Evolutionary conservation across 2,113 vertebrate species (phyloP), one percentile per base, ranked within the genome.

Genomic region (Oncorhynchus keta): DNA sequence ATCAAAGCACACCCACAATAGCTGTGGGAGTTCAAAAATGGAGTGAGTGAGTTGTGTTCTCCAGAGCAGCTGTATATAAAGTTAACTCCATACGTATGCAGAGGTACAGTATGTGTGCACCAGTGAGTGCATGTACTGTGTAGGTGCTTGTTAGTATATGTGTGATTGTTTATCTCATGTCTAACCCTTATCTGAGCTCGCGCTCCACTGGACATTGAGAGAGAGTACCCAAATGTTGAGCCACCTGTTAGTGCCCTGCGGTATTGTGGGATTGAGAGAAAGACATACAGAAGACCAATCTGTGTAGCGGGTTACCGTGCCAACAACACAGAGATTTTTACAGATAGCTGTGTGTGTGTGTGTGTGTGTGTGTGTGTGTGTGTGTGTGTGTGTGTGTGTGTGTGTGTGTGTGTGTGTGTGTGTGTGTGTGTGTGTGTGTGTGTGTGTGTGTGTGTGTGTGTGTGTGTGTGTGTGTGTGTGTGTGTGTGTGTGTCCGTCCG

Each of bases 161-260:
- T 12, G 39, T 45, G 39, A 45, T 7, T 35, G 35, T 35, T 7
- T 35, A 35, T 35, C 35, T 7, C 9, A 64, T 9, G 16, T 81
- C 4, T 24, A 64, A 80, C 84, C 81, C 80, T 83, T 69, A 76
- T 78, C 39, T 64, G 2, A 9, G 83, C 75, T 7, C 26, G 11
- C 72, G 39, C 66, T 85, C 64, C 79, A 76, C 71, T 79, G 86
- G 81, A 89, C 78, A 80, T 76, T 5, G 78, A 81, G 73, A 87
- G 80, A 74, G 49, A 51, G 49, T 11, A 78, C 73, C 68, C 86
- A 85, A 91, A 91, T 89, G 86, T 76, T 87, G 73, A 81, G 81
- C 89, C 90, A 92, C 90, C 91, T 92, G 91, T 92, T 89, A 89
- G 89, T 85, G 86, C 80, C 82, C 77, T 30, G 70, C 71, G 73